Evolutionary conservation across 2,888 invertebrate genomes (phyloP), one percentile per base, ranked within the genome.

Genomic region (Rhaphigaster nebulosa): DNA sequence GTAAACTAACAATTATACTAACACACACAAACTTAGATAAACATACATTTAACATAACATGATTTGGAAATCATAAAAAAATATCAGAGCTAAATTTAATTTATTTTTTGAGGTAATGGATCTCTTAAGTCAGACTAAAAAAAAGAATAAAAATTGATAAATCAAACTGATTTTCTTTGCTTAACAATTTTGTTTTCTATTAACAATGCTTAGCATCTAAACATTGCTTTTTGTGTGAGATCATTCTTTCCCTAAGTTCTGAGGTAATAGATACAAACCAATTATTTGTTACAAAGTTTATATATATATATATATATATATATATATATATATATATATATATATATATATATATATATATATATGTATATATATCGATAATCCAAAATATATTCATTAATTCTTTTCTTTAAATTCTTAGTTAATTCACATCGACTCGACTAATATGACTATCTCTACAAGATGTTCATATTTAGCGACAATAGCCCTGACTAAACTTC

Each of bases 381-480:
- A 89, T 89, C 89, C 89, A 89, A 89, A 89, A 89, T 89, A 89
- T 89, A 89, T 89, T 76, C 45, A 6, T 50, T 76, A 50, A 70
- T 76, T 89, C 45, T 89, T 88, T 88, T 70, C 52, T 50, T 50
- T 60, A 70, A 89, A 76, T 60, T 65, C 65, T 65, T 70, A 89
- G 41, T 89, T 65, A 89, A 89, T 89, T 70, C 89, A 89, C 89
- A 89, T 89, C 65, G 76, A 89, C 38, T 89, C 50, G 26, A 12
- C 89, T 89, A 89, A 89, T 84, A 76, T 76, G 54, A 41, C 89
- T 89, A 89, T 89, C n/a, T 34, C 89, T 89, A 89, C 29, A 41
- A 60, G 50, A 89, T 89, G n/a, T 70, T 76, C 41, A 65, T 76
- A 76, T 29, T 41, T 76, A 89, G 76, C 76, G 45, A 52, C 89